Evolutionary conservation across 2,113 vertebrate species (phyloP).

Genomic region (Seriola dumerili): DNA sequence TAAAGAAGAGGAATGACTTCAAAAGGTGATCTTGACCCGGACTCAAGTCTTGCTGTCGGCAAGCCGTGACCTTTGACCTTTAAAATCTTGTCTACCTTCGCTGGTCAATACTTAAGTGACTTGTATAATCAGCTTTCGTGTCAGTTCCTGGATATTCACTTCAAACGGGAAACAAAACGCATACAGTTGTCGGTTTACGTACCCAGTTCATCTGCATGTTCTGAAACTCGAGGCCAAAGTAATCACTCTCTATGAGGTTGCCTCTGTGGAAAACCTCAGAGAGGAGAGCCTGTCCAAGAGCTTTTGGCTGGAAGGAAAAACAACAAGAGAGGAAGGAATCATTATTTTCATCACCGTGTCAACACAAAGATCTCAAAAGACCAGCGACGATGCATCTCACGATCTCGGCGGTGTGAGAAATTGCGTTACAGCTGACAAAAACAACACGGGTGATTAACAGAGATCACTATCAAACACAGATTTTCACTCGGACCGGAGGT

Average conservation of each 20-base stretch:
- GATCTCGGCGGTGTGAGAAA: neutral
- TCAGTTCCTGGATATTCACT: neutral
- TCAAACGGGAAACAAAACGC: slow-evolving; percentile 13
- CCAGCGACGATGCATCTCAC: slow-evolving; percentile 9
- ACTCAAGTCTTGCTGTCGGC: neutral
- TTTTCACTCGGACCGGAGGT: neutral
- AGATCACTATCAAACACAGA: neutral
- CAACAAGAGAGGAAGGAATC: slow-evolving; percentile 14
- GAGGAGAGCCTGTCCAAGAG: slow-evolving; percentile 86
- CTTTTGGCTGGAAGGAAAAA: slow-evolving; percentile 85
- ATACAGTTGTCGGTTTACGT: slow-evolving; percentile 70
- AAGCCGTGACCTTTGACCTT: slow-evolving; percentile 34
- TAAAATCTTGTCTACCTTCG: neutral
- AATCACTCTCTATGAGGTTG: slow-evolving; percentile 95
- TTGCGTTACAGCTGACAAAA: neutral
- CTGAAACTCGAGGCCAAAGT: slow-evolving; percentile 97
- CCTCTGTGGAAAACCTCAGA: slow-evolving; percentile 89
- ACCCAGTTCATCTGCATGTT: slow-evolving; percentile 93
- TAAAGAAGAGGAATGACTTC: slow-evolving; percentile 5
- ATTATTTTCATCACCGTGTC: slow-evolving; percentile 38
- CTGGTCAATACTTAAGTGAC: neutral
- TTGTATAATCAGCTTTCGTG: neutral
- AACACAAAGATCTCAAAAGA: slow-evolving; percentile 15
- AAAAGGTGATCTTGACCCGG: neutral
- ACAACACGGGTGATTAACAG: neutral